Evolutionary conservation across 2,797 vertebrate species (phyloP).

Genomic region (Darevskia mixta): DNA sequence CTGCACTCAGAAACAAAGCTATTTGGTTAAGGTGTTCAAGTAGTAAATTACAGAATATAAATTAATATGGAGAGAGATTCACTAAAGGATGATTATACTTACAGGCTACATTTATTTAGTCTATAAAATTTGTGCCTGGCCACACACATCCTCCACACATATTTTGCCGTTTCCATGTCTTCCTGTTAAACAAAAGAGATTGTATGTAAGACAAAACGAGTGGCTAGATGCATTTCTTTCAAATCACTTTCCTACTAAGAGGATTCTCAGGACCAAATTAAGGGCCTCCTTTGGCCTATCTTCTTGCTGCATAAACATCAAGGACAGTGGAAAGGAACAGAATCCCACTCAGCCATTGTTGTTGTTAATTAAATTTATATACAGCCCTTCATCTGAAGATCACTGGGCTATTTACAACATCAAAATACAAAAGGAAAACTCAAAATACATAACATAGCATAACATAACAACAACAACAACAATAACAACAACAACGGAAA

Average conservation of each 20-base stretch:
- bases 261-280: not conserved
- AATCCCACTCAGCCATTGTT: not conserved
- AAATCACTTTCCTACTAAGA: not conserved
- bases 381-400: too few species aligned
- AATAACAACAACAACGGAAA: too few species aligned
- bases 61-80: not conserved
- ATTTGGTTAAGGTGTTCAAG: constrained; percentile 22
- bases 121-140: constrained; percentile 98
- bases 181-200: constrained; percentile 85
- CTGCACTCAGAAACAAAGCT: not conserved
- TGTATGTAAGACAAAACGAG: constrained; percentile 37
- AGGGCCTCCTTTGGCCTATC: too few species aligned
- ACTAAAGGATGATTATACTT: constrained; percentile 78
- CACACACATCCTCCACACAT: constrained; percentile 97
- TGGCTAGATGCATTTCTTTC: not conserved
- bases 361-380: too few species aligned
- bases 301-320: not conserved
- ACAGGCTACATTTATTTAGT: constrained; percentile 95
- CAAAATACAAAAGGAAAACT: too few species aligned
- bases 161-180: constrained; percentile 99
- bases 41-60: constrained; percentile 16
- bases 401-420: too few species aligned
- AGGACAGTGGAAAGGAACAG: not conserved
- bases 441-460: too few species aligned
- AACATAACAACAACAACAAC: too few species aligned